A percentile compares a stretch with the other conserved stretches of the same genome.
These are phyloP conservation scores for Acronicta alni DNA, from an alignment of 2,888 invertebrate species.

Conservation along the genomic window DNA sequence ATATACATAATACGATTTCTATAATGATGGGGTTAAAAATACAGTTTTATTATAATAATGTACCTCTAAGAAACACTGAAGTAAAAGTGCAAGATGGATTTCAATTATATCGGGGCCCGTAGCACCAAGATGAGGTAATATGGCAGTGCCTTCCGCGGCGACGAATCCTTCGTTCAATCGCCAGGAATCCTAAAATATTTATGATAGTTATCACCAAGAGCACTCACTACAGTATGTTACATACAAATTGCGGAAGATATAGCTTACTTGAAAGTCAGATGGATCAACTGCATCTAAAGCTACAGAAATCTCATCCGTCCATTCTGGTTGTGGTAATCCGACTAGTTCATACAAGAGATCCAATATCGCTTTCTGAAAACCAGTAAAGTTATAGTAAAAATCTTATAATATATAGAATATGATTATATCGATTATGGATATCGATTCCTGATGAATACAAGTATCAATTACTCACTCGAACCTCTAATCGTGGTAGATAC, in stretches of 20 bases:
- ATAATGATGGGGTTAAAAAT: no score
- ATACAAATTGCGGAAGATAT: neutral
- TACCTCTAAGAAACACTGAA: conserved; percentile 96
- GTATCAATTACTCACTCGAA: conserved; percentile 92
- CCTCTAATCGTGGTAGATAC: conserved; percentile 96
- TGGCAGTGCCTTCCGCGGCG: conserved; percentile 96
- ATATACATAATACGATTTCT: no score
- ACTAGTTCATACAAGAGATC: conserved; percentile 97
- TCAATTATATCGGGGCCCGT: conserved; percentile 97
- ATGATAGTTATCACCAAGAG: neutral
- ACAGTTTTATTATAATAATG: conserved; percentile 4
- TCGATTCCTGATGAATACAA: neutral
- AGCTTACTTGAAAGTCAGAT: conserved; percentile 91
- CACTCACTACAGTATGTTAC: neutral
- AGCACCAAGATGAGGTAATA: conserved; percentile 95
- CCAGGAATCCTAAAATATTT: conserved; percentile 92
- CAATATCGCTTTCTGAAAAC: conserved; percentile 94
- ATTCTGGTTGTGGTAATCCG: conserved; percentile 95
- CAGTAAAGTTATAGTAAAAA: conserved; percentile 3
- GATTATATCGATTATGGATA: no score
- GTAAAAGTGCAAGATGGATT: conserved; percentile 96
- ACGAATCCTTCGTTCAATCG: conserved; percentile 97
- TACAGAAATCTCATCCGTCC: conserved; percentile 97
- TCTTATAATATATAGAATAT: neutral
- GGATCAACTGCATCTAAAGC: conserved; percentile 97